Base-by-base conservation (phyloP, 2,888 invertebrate species). In the Monochamus alternatus region DNA sequence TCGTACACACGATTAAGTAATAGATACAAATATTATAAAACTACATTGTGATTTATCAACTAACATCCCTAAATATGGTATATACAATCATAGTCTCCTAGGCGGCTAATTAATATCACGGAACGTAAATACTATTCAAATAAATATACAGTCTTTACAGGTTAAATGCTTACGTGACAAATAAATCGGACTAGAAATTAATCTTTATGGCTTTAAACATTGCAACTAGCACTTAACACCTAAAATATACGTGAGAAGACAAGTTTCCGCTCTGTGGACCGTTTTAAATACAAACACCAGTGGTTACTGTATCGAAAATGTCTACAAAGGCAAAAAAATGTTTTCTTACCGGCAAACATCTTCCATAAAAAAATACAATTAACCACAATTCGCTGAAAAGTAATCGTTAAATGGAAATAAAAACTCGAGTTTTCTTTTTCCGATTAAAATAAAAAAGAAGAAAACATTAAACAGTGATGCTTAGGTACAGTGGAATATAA, bases 11-110 rank as follows among this genome's bases (percentile, higher is more conserved):
- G n/a, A 22, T 51, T 71, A 71, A 51, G 63, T 76, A 68, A 80
- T 71, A 75, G 75, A 79, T 82, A 81, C 81, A 82, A 82, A 82
- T 78, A 76, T 82, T 82, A 81, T 71, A 81, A 82, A 82, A 81
- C 80, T 82, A 82, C 76, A 32, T 63, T 73, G 79, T 80, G 77
- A 75, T 71, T 73, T 75, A 73, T 73, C 63, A 75, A 66, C 71
- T 75, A 79, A 77, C 73, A 74, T 77, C 71, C 38, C 74, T 75
- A 59, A 72, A 66, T 52, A 75, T 72, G 73, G 55, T 76, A 79
- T 79, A 80, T 79, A 81, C 78, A 74, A 75, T 76, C 71, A 75
- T 72, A 55, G 55, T 76, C 65, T 47, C 73, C 74, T 79, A 78
- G 68, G 62, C 52, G 68, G 72, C 78, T 81, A 81, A 73, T 71